phyloP scores from a whole-genome alignment of 2,113 vertebrate genomes.

The Eublepharis macularius region DNA sequence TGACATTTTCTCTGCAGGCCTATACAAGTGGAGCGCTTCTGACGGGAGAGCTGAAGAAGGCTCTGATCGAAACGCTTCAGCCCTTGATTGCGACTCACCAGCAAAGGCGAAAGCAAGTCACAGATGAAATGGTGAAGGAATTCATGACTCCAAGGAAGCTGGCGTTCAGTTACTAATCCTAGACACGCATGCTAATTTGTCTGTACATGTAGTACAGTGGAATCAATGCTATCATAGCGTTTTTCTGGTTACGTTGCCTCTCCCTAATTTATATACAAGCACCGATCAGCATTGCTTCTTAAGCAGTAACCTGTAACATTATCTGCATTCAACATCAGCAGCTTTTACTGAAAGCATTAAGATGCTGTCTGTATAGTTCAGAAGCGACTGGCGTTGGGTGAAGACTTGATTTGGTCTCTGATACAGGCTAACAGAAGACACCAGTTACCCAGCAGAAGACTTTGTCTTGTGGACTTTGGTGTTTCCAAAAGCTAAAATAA shows the following conservation, averaged over 20 bases:
- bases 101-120: constrained; percentile 88
- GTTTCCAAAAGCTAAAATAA: constrained; percentile 52
- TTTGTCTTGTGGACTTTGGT: constrained; percentile 49
- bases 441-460: constrained; percentile 21
- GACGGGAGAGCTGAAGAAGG: constrained; percentile 95
- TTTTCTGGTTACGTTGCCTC: constrained; percentile 26
- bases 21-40: constrained; percentile 90
- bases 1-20: constrained; percentile 76
- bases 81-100: constrained; percentile 90
- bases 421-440: not conserved
- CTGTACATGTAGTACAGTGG: constrained; percentile 11
- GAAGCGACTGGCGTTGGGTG: constrained; percentile 13
- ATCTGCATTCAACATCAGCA: constrained; percentile 2
- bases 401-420: not conserved
- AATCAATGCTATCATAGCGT: not conserved
- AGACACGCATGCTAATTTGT: not conserved
- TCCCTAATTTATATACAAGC: constrained; percentile 41
- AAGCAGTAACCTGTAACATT: too few relatives aligned
- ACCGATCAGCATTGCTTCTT: not conserved
- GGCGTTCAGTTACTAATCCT: constrained; percentile 81
- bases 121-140: constrained; percentile 83
- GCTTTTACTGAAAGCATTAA: not conserved
- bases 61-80: constrained; percentile 90
- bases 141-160: constrained; percentile 94
- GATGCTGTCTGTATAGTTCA: not conserved